Percentiles rank a stretch among this genome's conserved stretches.
Conservation (phyloP, 2,797 vertebrate species). For the Ataeniobius toweri region DNA sequence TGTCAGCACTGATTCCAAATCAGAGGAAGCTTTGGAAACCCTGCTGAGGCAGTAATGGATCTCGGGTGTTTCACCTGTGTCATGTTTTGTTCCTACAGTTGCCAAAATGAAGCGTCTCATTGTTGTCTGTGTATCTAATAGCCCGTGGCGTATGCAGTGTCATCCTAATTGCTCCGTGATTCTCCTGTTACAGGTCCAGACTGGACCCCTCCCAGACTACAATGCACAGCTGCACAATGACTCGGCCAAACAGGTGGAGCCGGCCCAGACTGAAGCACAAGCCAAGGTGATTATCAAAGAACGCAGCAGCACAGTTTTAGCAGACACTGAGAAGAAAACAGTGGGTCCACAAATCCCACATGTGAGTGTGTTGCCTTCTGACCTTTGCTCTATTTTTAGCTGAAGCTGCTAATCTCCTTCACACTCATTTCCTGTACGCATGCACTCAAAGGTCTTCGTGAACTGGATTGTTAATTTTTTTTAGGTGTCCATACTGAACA, state of each 20-base stretch:
- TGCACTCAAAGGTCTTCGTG: slow-evolving; percentile 42
- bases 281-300: slow-evolving; percentile 75
- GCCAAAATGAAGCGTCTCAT: slow-evolving; percentile 28
- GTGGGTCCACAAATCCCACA: neutral
- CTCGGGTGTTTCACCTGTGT: slow-evolving; percentile 25
- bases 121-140: slow-evolving; percentile 37
- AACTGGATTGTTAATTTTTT: slow-evolving; percentile 23
- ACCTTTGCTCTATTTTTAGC: slow-evolving; percentile 45
- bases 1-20: slow-evolving; percentile 4
- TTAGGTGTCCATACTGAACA: neutral
- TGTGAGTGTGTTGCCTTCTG: slow-evolving; percentile 26
- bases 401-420: slow-evolving; percentile 48
- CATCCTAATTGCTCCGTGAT: slow-evolving; percentile 55
- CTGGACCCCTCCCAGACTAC: slow-evolving; percentile 81
- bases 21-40: neutral
- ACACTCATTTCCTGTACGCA: slow-evolving; percentile 51
- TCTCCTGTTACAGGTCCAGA: slow-evolving; percentile 74
- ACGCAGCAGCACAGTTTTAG: neutral
- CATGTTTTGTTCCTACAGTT: slow-evolving; percentile 40
- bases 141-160: slow-evolving; percentile 39
- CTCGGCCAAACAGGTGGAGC: slow-evolving; percentile 77
- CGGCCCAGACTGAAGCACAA: slow-evolving; percentile 80
- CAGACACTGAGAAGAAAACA: slow-evolving; percentile 5
- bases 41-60: slow-evolving; percentile 17
- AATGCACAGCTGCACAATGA: slow-evolving; percentile 79